A percentile compares a stretch with the other conserved stretches of the same genome.
phyloP scores from a whole-genome alignment of 1,140 invertebrate species.

The Cydia pomonella region DNA sequence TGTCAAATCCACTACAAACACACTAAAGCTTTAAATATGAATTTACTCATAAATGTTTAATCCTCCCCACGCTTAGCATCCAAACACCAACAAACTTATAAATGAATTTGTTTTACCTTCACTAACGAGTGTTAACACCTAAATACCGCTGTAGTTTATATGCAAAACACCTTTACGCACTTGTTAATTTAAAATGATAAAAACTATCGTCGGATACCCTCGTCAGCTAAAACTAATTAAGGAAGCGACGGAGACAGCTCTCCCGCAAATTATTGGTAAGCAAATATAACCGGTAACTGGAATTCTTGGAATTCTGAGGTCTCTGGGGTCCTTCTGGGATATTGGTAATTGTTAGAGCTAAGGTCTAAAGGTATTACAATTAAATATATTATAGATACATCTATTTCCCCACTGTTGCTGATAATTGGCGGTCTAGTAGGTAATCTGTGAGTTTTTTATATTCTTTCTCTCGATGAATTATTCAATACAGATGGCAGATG shows the following conservation, averaged over 20 bases:
- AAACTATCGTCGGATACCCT: conserved; percentile 18
- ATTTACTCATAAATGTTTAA: neutral
- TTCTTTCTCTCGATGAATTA: too few species aligned
- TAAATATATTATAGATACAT: neutral
- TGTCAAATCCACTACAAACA: too few species aligned
- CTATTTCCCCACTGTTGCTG: neutral
- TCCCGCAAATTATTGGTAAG: conserved; percentile 29
- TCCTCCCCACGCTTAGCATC: neutral
- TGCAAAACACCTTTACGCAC: neutral
- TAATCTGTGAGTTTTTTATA: too few species aligned
- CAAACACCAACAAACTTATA: neutral
- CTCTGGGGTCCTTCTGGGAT: neutral
- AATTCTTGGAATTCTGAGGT: conserved; percentile 5
- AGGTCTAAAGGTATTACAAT: neutral
- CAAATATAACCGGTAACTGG: conserved; percentile 24
- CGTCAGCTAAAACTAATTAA: conserved; percentile 32
- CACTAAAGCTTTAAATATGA: too few species aligned
- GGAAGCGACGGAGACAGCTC: neutral
- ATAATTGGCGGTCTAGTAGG: neutral
- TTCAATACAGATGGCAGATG: too few species aligned
- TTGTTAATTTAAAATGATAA: conserved; percentile 18
- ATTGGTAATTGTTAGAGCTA: neutral
- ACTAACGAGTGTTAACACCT: conserved; percentile 5
- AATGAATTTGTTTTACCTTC: conserved; percentile 5
- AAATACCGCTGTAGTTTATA: neutral